Percentiles rank a stretch among this genome's conserved stretches.
Conservation (phyloP, 53 echinoderm and acorn worm species). For the Actinopyga echinites region DNA sequence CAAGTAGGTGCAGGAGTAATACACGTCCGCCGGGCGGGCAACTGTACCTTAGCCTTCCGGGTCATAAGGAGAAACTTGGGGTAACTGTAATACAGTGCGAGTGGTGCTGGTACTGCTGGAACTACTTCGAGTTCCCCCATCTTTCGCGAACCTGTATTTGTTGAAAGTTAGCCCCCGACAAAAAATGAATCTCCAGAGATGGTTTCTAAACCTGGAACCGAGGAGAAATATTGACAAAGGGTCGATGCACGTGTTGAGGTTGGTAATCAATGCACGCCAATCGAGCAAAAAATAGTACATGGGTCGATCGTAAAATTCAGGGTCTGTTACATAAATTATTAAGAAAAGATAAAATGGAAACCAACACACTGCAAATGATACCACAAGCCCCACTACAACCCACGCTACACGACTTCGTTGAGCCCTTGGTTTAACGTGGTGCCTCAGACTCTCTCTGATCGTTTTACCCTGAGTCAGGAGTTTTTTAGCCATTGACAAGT, state of each 20-base stretch:
- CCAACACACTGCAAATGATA: conserved; percentile 17
- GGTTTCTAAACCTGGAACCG: conserved; percentile 1
- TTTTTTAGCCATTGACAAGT: not conserved
- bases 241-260: not conserved
- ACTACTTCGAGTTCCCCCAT: too few species aligned
- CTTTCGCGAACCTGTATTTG: too few species aligned
- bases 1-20: too few species aligned
- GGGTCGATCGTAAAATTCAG: too few species aligned
- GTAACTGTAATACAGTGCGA: too few species aligned
- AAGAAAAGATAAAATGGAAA: not conserved
- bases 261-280: not conserved
- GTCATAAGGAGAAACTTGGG: too few species aligned
- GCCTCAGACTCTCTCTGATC: not conserved
- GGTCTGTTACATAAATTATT: not conserved
- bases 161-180: too few species aligned
- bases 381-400: not conserved
- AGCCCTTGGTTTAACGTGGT: not conserved
- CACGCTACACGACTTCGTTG: not conserved
- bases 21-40: too few species aligned
- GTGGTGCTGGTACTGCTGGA: too few species aligned
- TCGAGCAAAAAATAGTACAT: not conserved
- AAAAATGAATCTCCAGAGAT: too few species aligned
- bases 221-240: conserved; percentile 14
- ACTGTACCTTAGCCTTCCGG: too few species aligned
- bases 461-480: not conserved